Conservation (phyloP, 2,888 invertebrate genomes). For the Trichopoda pennipes region DNA sequence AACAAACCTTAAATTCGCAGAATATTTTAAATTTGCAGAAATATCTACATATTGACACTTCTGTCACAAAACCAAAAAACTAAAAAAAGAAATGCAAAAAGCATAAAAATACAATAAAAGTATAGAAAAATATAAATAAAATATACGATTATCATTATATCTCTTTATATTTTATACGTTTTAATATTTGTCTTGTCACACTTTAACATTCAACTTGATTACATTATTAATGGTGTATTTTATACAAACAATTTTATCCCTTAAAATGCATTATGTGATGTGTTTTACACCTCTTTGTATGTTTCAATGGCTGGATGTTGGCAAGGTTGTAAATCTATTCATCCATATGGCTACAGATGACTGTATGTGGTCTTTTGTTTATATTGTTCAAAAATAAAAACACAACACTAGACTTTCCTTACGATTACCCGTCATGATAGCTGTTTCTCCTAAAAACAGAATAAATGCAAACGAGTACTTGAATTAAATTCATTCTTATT, state of each 20-base stretch:
- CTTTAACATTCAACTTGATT: conserved; percentile 41
- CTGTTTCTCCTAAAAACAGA: background rate
- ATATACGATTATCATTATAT: too few species aligned
- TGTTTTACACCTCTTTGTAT: conserved; percentile 5
- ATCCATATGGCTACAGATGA: conserved; percentile 38
- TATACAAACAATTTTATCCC: conserved; percentile 19
- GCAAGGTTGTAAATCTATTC: conserved; percentile 18
- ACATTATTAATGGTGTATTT: conserved; percentile 18
- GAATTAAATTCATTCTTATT: conserved; percentile 28
- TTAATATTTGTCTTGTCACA: background rate
- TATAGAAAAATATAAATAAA: too few species aligned
- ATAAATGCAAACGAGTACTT: background rate
- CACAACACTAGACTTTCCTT: conserved; percentile 18
- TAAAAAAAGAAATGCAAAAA: too few species aligned
- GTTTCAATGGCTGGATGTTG: conserved; percentile 1
- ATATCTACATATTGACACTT: too few species aligned
- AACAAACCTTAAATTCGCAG: too few species aligned
- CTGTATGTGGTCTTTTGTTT: conserved; percentile 32
- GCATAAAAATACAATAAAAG: too few species aligned
- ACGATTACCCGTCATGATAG: background rate
- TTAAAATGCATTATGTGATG: conserved; percentile 20
- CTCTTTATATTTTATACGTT: too few species aligned
- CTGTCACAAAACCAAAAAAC: too few species aligned
- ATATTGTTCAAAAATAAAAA: background rate
- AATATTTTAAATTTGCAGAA: too few species aligned